Base-by-base conservation (phyloP, 2,888 invertebrate species). In the Molorchus minor region DNA sequence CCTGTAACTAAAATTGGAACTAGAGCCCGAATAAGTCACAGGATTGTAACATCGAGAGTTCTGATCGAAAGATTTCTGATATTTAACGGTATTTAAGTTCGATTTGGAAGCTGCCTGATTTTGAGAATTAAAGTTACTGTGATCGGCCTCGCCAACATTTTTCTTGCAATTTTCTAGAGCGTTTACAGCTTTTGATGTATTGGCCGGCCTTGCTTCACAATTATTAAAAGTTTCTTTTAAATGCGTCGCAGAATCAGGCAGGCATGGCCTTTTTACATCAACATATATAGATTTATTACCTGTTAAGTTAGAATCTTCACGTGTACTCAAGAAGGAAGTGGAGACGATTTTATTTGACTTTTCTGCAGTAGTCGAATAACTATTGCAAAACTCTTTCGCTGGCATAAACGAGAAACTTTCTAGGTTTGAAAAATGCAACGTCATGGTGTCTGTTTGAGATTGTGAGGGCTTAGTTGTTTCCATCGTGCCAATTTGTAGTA, bases 401-500 rank as follows among this genome's bases (percentile, higher is more conserved):
- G 74, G 74, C 56, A 80, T 79, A 60, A 80, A 80, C 2, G 77
- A 75, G 61, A 80, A 77, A 64, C 74, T 78, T 56, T 81, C 81
- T 43, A 80, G 68, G 70, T 78, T 79, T 7, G 80, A 62, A n/a
- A 79, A 64, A 68, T 72, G 78, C 1, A 79, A 75, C 15, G 76
- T 77, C 47, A 78, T 66, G 60, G 70, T 77, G 41, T 78, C 78
- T 1, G 61, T 38, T 15, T 64, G 63, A 2, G 75, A 71, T 68
- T 77, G 76, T 1, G 73, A 75, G 3, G 77, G 70, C 68, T 78
- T 78, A 1, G 77, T 75, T 2, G 72, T 70, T 36, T 80, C 79
- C 71, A 80, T 77, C 8, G 77, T 81, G 8, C 82, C 83, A 49
- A 83, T 83, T 70, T 84, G 83, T 21, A 83, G 69, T 41, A 83